Base-by-base conservation (phyloP, 2,888 invertebrate genomes). In the Agelastica alni region DNA sequence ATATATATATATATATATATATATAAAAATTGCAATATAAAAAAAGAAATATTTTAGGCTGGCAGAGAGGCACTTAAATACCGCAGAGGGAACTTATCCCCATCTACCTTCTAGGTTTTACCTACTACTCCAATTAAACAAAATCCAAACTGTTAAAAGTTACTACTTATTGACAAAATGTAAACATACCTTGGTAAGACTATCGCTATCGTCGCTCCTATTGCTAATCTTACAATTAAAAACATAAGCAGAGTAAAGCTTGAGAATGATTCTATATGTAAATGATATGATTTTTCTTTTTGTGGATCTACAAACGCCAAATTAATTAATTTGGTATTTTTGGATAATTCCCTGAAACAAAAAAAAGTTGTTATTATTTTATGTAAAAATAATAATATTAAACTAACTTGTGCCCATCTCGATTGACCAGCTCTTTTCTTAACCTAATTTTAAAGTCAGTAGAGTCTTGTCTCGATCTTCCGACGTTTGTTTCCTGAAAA, bases 361-460 rank as follows among this genome's bases (percentile, higher is more conserved):
- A 52, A 53, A 46, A n/a, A 1, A 12, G 51, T 39, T 3, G 13
- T n/a, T n/a, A n/a, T n/a, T n/a, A 18, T 26, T 26, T 22, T 26
- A 7, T 7, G 26, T 26, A 1, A 26, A 26, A 26, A 7, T 7
- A 7, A 3, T 26, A 53, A 36, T 20, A 28, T 34, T 6, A 32
- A 22, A 78, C 78, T 81, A 80, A 90, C 91, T 85, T 88, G 77
- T 89, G 86, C 44, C 89, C 89, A 77, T 93, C 91, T 70, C 92
- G 83, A 73, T 87, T 89, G 63, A 92, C 88, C 52, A 94, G 82
- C 75, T 94, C 94, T 74, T 91, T 88, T 68, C 88, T 82, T 67
- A 94, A 81, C 72, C 88, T 80, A 74, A 86, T 83, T 78, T 91
- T 86, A 78, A 93, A 89, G 75, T 91, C 89, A 73, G 91, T 88